Percentiles rank a stretch among this genome's conserved stretches.
phyloP scores from a whole-genome alignment of 2,888 invertebrate genomes.

The Hydroisotoma schaefferi region DNA sequence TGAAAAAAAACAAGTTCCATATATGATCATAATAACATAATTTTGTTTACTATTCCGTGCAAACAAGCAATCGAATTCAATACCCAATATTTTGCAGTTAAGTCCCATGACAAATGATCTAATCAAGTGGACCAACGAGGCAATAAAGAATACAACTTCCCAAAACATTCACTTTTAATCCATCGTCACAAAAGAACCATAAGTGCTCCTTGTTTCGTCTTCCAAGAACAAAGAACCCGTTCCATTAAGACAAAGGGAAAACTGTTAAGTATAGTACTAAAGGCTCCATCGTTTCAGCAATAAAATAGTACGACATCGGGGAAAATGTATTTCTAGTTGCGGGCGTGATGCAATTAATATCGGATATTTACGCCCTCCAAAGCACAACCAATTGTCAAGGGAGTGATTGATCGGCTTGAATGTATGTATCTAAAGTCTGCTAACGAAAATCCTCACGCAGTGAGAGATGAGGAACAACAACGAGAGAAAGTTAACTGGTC shows the following conservation, averaged over 20 bases:
- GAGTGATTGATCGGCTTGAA: slow-evolving; percentile 25
- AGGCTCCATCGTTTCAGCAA: neutral
- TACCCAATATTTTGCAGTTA: slow-evolving; percentile 3
- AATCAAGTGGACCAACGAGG: slow-evolving; percentile 16
- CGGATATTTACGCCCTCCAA: slow-evolving; percentile 30
- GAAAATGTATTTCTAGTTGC: neutral
- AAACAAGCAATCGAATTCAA: neutral
- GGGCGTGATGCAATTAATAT: slow-evolving; percentile 4
- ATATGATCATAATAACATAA: too few relatives aligned
- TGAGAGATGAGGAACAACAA: too few relatives aligned
- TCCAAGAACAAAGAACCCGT: neutral
- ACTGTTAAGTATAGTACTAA: slow-evolving; percentile 3
- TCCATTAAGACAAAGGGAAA: neutral
- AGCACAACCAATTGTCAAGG: slow-evolving; percentile 29
- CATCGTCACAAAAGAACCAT: neutral
- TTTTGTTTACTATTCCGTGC: slow-evolving; percentile 5
- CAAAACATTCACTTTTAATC: slow-evolving; percentile 4
- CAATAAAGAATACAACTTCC: slow-evolving; percentile 6
- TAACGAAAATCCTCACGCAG: too few relatives aligned
- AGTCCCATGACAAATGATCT: slow-evolving; percentile 24
- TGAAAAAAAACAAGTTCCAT: too few relatives aligned
- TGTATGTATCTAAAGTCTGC: too few relatives aligned
- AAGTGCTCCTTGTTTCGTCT: neutral
- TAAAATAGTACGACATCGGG: too few relatives aligned
- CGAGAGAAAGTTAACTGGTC: too few relatives aligned